Percentiles rank a stretch among this genome's conserved stretches.
These are phyloP conservation scores for Muschampia staudingeri DNA, from an alignment of 2,888 invertebrate species.

Conservation along the genomic window DNA sequence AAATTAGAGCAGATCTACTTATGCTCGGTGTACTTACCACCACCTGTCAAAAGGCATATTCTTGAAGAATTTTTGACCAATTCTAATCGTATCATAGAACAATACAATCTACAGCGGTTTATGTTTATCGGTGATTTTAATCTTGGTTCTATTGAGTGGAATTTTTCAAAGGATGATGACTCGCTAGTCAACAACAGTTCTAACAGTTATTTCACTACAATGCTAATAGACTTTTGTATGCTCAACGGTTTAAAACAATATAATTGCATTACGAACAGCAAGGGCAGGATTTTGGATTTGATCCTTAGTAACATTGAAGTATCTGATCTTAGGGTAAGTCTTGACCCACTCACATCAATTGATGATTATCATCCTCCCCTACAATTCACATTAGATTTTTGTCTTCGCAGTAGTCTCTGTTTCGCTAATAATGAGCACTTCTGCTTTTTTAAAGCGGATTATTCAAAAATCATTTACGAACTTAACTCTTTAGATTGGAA, in stretches of 20 bases:
- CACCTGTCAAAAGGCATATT: neutral
- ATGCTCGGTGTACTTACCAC: neutral
- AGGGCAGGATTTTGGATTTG: conserved; percentile 3
- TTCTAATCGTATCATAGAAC: conserved; percentile 10
- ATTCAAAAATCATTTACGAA: neutral
- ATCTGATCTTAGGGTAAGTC: neutral
- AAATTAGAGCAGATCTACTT: neutral
- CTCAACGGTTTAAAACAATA: neutral
- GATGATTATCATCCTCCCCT: conserved; percentile 1
- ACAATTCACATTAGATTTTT: neutral
- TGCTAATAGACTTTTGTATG: neutral
- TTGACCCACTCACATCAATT: neutral
- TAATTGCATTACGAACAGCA: neutral
- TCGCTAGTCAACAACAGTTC: neutral
- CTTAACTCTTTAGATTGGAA: neutral
- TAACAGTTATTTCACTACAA: neutral
- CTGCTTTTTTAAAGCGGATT: conserved; percentile 2
- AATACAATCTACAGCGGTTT: neutral
- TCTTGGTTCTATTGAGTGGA: neutral
- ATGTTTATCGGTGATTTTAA: conserved; percentile 9
- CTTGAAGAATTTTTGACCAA: neutral
- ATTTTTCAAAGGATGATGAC: neutral
- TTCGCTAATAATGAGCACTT: neutral
- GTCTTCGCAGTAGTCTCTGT: neutral
- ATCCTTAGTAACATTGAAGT: neutral